These are phyloP conservation scores for Latrodectus hesperus DNA, from an alignment of 2,888 invertebrate species.

Conservation along the genomic window DNA sequence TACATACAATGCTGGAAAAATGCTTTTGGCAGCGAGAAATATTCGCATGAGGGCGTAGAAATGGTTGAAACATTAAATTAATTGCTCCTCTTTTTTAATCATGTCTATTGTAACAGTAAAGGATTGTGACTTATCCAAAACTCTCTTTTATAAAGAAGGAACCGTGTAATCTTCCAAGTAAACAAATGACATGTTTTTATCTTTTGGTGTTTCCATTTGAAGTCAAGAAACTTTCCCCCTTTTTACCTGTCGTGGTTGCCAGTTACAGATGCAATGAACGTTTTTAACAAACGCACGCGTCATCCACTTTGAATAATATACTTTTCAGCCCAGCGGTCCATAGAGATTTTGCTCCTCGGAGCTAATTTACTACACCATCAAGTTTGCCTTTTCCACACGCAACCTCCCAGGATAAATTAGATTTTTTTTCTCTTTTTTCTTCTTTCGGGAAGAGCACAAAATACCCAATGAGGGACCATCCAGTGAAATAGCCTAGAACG, in stretches of 20 bases:
- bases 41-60: no score
- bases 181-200: not conserved
- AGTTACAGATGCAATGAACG: constrained; percentile 37
- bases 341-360: constrained; percentile 38
- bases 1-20: no score
- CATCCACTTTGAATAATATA: constrained; percentile 3
- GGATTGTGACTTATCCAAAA: no score
- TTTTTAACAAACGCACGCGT: constrained; percentile 37
- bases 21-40: no score
- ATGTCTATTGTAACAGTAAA: no score
- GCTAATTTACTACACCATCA: constrained; percentile 61
- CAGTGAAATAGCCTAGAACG: constrained; percentile 42
- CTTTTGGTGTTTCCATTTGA: not conserved
- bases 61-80: no score
- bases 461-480: not conserved
- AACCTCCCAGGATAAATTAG: constrained; percentile 31
- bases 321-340: constrained; percentile 15
- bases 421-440: constrained; percentile 16
- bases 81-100: no score
- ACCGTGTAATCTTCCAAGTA: no score
- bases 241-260: constrained; percentile 34
- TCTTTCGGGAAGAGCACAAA: constrained; percentile 6
- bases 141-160: no score
- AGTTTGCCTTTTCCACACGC: constrained; percentile 18
- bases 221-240: not conserved